Evolutionary conservation across 2,113 vertebrate species (phyloP), one percentile per base, ranked within the genome.

Genomic region (Mohoua ochrocephala): DNA sequence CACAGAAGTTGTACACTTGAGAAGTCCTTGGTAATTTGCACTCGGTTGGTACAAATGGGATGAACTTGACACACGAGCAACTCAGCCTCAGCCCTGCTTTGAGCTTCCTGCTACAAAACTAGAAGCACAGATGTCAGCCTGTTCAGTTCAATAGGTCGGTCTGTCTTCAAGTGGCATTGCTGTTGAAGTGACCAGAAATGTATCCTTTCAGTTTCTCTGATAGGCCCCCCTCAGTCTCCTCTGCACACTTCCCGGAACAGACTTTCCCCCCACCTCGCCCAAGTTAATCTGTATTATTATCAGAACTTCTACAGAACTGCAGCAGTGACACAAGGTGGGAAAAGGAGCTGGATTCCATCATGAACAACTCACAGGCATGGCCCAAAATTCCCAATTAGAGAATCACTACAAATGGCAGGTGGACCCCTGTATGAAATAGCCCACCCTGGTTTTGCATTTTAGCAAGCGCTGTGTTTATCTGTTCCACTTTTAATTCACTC

Each of bases 111-210:
- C 56, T 81, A 47, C 39, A 53, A 54, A 91, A 78, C 41, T 10
- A 93, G 84, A 68, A 71, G 64, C 45, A 74, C 37, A 80, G 35
- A 63, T 42, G 13, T 70, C 61, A 73, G 53, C 28, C 70, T 84
- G 19, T 28, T 94, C 69, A 77, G 44, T 64, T 93, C 70, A 85
- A 71, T 4, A 64, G 45, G 56, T 71, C 60, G 35, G 39, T 42
- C 74, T 76, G 45, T 61, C 71, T 71, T 60, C 71, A 93, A 75
- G 79, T 53, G 47, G 57, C 49, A 88, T 7, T 41, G 79, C 59
- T 84, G 60, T 27, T 74, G 33, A 91, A 84, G 33, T 67, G 68
- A 92, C 52, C 52, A 91, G 27, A 93, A 78, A 81, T 18, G 15
- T 31, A 59, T 89, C 60, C 50, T 81, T 79, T 54, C 26, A 75